Conservation (phyloP, 1,140 invertebrate species). For the Bombus huntii region DNA sequence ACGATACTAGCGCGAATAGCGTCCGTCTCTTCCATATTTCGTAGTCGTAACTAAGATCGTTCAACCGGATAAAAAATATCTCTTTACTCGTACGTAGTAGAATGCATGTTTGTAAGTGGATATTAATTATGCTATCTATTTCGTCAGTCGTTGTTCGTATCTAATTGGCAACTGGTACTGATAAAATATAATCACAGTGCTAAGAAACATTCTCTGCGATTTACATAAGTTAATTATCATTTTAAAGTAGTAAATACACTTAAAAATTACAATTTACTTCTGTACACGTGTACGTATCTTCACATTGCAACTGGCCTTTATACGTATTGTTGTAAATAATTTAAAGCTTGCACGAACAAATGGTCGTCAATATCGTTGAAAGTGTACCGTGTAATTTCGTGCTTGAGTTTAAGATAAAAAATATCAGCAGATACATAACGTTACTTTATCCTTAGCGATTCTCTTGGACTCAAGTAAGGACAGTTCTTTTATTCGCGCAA, state of each 20-base stretch:
- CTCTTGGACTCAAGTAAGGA: neutral
- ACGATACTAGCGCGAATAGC: too few relatives aligned
- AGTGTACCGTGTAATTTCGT: slow-evolving; percentile 1
- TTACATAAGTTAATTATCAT: too few relatives aligned
- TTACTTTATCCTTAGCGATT: neutral
- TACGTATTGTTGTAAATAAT: too few relatives aligned
- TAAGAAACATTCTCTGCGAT: rapidly evolving
- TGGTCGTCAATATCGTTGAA: neutral
- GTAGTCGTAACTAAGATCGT: neutral
- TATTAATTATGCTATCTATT: too few relatives aligned
- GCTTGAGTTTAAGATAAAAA: slow-evolving; percentile 23
- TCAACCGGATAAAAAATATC: neutral
- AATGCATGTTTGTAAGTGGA: too few relatives aligned
- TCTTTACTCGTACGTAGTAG: neutral
- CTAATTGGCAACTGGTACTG: too few relatives aligned
- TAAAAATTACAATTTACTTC: too few relatives aligned
- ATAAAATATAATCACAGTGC: too few relatives aligned
- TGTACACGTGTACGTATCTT: too few relatives aligned
- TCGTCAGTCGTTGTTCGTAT: too few relatives aligned
- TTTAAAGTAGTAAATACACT: too few relatives aligned
- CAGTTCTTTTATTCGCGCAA: slow-evolving; percentile 36
- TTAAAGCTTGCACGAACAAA: too few relatives aligned
- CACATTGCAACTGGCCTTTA: rapidly evolving
- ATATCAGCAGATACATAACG: neutral
- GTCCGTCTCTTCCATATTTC: neutral